Evolutionary conservation across 1,140 invertebrate genomes (phyloP), one percentile per base, ranked within the genome.

Genomic region (Ceratitis capitata): DNA sequence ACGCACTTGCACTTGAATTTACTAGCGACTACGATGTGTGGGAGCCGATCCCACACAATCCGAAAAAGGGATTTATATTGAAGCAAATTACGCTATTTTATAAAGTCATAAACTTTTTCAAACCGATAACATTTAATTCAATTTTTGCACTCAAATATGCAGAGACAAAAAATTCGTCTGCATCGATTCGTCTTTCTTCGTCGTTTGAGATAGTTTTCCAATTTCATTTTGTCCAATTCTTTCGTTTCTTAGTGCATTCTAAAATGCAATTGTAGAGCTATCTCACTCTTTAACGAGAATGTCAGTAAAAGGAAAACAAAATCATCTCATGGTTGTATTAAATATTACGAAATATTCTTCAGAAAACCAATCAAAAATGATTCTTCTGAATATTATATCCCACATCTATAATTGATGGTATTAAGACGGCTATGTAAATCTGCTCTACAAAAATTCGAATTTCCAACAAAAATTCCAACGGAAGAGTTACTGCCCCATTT

Each of bases 151-250:
- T 35, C n/a, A 23, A 3, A 42, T 47, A 23, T 26, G 69, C 69
- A 78, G 69, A 35, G 69, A 45, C 16, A 26, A 16, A 26, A 78
- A 78, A 78, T 12, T 26, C 39, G 69, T 78, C 69, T 45, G 69
- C 69, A 14, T 32, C 39, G 26, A 78, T n/a, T 78, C 69, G 69
- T 78, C 69, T n/a, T 45, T 45, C 16, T 78, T 78, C 69, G 69
- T 78, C 69, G 69, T 78, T 78, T 78, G 69, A 26, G 42, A 78
- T 23, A 78, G 45, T 78, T 78, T 78, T 69, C 61, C 69, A 45
- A 78, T 78, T 78, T 45, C 69, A 42, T n/a, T 78, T 78, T 78
- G 69, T 45, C 39, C 29, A 69, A 39, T 42, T 69, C 14, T 35
- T 69, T 69, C 64, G 61, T 64, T 64, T 64, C 12, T 14, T 14